phyloP scores from a whole-genome alignment of 2,113 vertebrate species.

The Caranx melampygus region DNA sequence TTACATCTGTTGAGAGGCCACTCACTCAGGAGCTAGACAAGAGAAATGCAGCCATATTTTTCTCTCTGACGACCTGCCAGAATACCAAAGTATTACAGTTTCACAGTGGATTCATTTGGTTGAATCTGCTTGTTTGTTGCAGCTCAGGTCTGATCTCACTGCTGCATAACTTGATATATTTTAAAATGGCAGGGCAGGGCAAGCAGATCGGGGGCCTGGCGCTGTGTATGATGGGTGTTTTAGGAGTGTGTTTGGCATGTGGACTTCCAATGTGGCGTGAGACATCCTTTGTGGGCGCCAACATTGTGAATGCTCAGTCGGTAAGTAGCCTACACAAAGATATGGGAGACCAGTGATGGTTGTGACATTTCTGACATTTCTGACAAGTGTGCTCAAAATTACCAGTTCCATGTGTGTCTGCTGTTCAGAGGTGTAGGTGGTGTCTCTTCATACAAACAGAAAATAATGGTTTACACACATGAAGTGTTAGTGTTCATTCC shows the following conservation, averaged over 20 bases:
- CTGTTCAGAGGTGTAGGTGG: too few species aligned
- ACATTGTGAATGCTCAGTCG: slow-evolving; percentile 49
- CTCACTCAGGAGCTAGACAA: neutral
- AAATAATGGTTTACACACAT: too few species aligned
- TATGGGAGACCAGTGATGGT: too few species aligned
- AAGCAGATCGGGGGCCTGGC: slow-evolving; percentile 36
- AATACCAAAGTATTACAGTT: neutral
- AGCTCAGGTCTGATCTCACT: neutral
- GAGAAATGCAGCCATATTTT: neutral
- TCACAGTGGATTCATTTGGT: neutral
- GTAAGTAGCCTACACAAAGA: slow-evolving; percentile 17
- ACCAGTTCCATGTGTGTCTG: too few species aligned
- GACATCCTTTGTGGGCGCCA: slow-evolving; percentile 52
- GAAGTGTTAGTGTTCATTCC: too few species aligned
- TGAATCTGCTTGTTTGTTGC: neutral
- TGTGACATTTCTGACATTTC: too few species aligned
- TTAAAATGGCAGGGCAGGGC: slow-evolving; percentile 24
- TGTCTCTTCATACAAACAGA: too few species aligned
- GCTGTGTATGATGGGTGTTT: slow-evolving; percentile 39
- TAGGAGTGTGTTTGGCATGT: slow-evolving; percentile 42
- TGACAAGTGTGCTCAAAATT: too few species aligned
- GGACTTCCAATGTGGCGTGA: slow-evolving; percentile 63
- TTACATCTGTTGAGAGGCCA: neutral
- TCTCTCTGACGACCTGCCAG: neutral
- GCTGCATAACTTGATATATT: neutral